A percentile compares a stretch with the other conserved stretches of the same genome.
These are phyloP conservation scores for Julus scanicus DNA, from an alignment of 2,888 invertebrate species.

Conservation along the genomic window DNA sequence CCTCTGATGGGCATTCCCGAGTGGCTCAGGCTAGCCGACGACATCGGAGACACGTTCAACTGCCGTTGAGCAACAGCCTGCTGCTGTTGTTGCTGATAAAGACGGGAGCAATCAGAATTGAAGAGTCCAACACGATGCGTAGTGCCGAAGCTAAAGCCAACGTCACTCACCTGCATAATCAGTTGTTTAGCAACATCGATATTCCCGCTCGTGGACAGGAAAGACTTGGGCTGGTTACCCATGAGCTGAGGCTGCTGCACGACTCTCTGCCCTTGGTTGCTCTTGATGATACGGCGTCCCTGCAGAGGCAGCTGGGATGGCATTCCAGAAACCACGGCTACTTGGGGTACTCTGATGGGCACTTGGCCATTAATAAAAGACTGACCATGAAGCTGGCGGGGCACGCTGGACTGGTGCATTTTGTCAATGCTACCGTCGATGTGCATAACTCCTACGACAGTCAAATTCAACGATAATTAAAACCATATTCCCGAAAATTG, in stretches of 20 bases:
- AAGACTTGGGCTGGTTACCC: slow-evolving; percentile 39
- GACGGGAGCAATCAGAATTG: not conserved
- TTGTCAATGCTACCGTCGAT: not conserved
- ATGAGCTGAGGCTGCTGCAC: not conserved
- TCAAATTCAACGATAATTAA: too few species aligned
- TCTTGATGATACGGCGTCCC: slow-evolving; percentile 55
- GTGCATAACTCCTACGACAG: not conserved
- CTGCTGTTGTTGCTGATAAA: not conserved
- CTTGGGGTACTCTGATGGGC: not conserved
- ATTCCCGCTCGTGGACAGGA: not conserved
- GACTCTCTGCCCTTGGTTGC: slow-evolving; percentile 51
- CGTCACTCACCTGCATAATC: slow-evolving; percentile 20
- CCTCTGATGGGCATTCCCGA: slow-evolving; percentile 46
- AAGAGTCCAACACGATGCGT: not conserved
- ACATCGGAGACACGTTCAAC: slow-evolving; percentile 54
- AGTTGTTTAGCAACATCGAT: slow-evolving; percentile 44
- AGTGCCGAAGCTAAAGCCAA: not conserved
- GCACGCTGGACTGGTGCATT: not conserved
- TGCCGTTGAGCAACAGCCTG: slow-evolving; percentile 49
- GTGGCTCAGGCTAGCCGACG: not conserved
- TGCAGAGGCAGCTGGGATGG: slow-evolving; percentile 49
- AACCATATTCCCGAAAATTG: too few species aligned
- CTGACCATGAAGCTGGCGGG: slow-evolving; percentile 16
- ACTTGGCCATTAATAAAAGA: slow-evolving; percentile 46
- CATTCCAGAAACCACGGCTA: not conserved